Evolutionary conservation across 1,140 invertebrate species (phyloP), one percentile per base, ranked within the genome.

Genomic region (Zaprionus capensis): DNA sequence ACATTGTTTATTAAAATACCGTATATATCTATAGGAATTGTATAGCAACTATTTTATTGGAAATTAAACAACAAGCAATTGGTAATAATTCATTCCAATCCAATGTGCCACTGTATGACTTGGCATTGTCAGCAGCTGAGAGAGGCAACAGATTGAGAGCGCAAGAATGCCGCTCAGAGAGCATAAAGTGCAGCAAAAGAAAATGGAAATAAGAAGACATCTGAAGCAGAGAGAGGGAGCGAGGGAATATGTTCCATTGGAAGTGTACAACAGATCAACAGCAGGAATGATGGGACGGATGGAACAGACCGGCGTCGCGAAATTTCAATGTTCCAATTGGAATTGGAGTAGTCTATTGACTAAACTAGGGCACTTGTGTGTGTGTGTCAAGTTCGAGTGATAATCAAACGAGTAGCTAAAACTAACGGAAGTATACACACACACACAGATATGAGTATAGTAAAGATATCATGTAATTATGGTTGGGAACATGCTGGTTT

Each of bases 351-450:
- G 41, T 14, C 9, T 26, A n/a, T 17, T 24, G 34, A 53, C 22
- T 49, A 38, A 26, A 69, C 22, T 34, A 15, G 34, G 31, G 14
- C 55, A 58, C 14, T 61, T 61, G 15, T 14, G 4, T 28, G 15
- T 31, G 49, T 9, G 15, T 67, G 70, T 56, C 80, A 86, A 69
- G 79, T 80, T 80, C 58, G 66, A 38, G 20, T 15, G 55, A 75
- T 71, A 64, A 58, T 68, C 34, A 46, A 58, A 65, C 15, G 20
- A 4, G 34, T 28, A 46, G 15, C 6, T 20, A 20, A 55, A 51
- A 17, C 34, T 41, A 58, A 61, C 55, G 64, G 61, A 76, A 76
- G 61, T 65, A 11, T 26, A 62, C 9, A 38, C 22, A 28, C 1
- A 57, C 20, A 57, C 20, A 56, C 41, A 44, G 6, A 7, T 41